phyloP scores from a whole-genome alignment of 1,140 invertebrate species.

The Hylaeus volcanicus region DNA sequence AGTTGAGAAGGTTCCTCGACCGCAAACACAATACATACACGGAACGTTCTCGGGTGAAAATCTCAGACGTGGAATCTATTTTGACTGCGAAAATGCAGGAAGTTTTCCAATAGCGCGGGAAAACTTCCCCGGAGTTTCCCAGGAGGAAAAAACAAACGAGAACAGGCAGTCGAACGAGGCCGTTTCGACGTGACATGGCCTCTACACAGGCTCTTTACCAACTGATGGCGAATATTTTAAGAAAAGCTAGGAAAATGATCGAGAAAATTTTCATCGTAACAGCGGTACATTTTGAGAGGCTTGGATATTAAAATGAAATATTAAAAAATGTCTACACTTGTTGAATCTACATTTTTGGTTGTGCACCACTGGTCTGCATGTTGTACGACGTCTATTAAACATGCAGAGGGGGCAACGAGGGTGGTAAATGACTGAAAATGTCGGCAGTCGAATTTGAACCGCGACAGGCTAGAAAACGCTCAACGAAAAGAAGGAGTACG shows the following conservation, averaged over 20 bases:
- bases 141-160: slow-evolving; percentile 36
- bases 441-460: slow-evolving; percentile 27
- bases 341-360: too few relatives aligned
- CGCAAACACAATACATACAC: slow-evolving; percentile 12
- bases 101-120: slow-evolving; percentile 33
- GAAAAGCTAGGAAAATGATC: too few relatives aligned
- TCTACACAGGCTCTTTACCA: not conserved
- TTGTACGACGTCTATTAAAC: slow-evolving; percentile 26
- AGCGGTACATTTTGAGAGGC: too few relatives aligned
- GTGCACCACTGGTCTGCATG: too few relatives aligned
- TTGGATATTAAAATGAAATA: too few relatives aligned
- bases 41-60: slow-evolving; percentile 1
- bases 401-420: not conserved
- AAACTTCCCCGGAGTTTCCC: slow-evolving; percentile 21
- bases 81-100: slow-evolving; percentile 27
- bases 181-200: slow-evolving; percentile 9
- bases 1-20: slow-evolving; percentile 4
- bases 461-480: not conserved
- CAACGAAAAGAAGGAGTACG: not conserved
- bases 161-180: slow-evolving; percentile 13
- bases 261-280: too few relatives aligned
- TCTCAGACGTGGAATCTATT: slow-evolving; percentile 33
- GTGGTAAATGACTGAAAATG: slow-evolving; percentile 28
- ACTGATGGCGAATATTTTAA: too few relatives aligned
- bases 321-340: too few relatives aligned